phyloP scores from a whole-genome alignment of 1,140 invertebrate genomes.

The Sinonovacula constricta region DNA sequence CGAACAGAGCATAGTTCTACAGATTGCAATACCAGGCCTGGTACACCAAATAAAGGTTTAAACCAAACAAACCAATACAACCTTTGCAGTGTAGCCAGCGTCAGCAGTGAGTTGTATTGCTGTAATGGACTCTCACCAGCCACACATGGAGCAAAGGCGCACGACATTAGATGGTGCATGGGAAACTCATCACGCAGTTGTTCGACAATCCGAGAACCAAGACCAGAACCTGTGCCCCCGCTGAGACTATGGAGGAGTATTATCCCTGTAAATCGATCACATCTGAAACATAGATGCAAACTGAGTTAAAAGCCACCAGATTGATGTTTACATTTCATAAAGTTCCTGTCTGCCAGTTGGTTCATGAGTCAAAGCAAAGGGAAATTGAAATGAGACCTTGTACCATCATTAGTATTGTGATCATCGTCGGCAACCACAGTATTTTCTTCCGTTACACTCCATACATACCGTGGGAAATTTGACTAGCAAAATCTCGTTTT shows the following conservation, averaged over 20 bases:
- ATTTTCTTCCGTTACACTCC: too few species aligned
- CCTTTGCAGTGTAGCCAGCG: slow-evolving; percentile 71
- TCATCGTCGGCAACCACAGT: too few species aligned
- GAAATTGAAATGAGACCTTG: background rate
- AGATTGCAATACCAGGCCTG: too few species aligned
- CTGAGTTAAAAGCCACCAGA: background rate
- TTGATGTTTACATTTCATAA: background rate
- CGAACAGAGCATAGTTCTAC: too few species aligned
- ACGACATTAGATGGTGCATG: slow-evolving; percentile 71
- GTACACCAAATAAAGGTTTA: too few species aligned
- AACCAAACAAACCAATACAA: too few species aligned
- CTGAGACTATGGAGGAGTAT: slow-evolving; percentile 74
- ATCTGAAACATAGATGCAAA: slow-evolving; percentile 57
- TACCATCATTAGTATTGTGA: background rate
- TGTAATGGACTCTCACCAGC: slow-evolving; percentile 77
- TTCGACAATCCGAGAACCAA: slow-evolving; percentile 73
- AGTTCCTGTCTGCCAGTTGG: background rate
- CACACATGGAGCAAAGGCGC: slow-evolving; percentile 70
- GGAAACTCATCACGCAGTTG: slow-evolving; percentile 71
- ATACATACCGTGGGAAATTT: too few species aligned
- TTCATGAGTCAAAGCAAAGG: background rate
- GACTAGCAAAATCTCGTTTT: background rate
- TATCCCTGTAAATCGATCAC: slow-evolving; percentile 69
- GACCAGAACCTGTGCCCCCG: slow-evolving; percentile 76
- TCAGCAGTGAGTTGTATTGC: slow-evolving; percentile 74